These are phyloP conservation scores for Cinara cedri DNA, from an alignment of 2,888 invertebrate genomes.

Conservation along the genomic window DNA sequence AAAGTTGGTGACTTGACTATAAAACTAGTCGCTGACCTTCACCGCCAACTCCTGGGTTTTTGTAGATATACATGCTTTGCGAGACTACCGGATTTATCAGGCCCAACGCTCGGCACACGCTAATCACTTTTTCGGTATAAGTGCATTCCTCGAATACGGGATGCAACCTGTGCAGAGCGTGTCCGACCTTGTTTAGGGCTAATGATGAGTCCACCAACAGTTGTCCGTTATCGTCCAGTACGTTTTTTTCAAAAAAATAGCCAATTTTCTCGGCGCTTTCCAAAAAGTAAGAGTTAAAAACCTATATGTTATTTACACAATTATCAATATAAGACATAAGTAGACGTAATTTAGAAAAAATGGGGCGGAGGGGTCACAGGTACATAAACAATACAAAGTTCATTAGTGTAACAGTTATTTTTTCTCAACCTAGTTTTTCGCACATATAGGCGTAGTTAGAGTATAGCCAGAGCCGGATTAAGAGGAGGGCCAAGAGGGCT, in stretches of 20 bases:
- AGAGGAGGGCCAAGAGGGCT: no score
- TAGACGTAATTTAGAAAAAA: no score
- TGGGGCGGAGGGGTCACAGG: no score
- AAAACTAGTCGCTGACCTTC: no score
- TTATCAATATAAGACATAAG: no score
- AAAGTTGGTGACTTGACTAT: no score
- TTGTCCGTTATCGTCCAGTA: slow-evolving; percentile 77
- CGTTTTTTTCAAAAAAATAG: slow-evolving; percentile 87
- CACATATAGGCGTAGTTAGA: no score
- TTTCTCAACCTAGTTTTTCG: no score
- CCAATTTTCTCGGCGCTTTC: slow-evolving; percentile 91
- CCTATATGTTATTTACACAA: no score
- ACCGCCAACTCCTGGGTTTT: slow-evolving; percentile 89
- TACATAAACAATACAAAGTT: no score
- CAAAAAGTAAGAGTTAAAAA: slow-evolving; percentile 77
- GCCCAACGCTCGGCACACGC: slow-evolving; percentile 75
- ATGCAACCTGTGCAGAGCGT: slow-evolving; percentile 82
- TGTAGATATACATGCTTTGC: slow-evolving; percentile 98
- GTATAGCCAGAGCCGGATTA: no score
- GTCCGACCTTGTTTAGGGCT: slow-evolving; percentile 87
- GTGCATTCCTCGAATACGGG: slow-evolving; percentile 82
- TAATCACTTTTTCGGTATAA: slow-evolving; percentile 82
- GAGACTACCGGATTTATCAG: slow-evolving; percentile 81
- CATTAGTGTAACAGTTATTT: no score
- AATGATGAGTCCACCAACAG: slow-evolving; percentile 71